These are phyloP conservation scores for Mionectes macconnelli DNA, from an alignment of 2,113 vertebrate genomes.

Conservation along the genomic window DNA sequence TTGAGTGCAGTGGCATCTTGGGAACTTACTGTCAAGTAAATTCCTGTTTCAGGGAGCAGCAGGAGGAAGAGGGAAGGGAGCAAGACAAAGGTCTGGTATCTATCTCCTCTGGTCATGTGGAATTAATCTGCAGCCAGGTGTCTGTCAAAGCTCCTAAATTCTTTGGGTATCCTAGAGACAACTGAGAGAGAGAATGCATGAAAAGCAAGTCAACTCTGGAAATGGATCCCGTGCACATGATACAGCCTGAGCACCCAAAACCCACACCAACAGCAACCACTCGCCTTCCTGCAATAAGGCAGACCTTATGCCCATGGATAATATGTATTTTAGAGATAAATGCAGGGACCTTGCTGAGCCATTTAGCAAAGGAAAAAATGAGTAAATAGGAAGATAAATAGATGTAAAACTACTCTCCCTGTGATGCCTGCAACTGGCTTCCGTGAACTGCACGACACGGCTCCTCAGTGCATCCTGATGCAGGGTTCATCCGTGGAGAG, in stretches of 20 bases:
- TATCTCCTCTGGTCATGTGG: neutral
- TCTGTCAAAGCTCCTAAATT: neutral
- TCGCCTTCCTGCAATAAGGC: neutral
- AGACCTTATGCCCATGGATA: neutral
- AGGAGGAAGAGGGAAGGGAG: neutral
- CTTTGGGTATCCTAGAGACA: neutral
- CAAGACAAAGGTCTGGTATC: neutral
- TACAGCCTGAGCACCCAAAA: neutral
- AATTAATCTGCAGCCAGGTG: neutral
- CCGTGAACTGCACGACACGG: accelerated
- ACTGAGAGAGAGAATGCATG: neutral
- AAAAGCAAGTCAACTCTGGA: neutral
- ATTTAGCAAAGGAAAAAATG: neutral
- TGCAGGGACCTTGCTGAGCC: neutral
- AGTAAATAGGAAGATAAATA: neutral
- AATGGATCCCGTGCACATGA: neutral
- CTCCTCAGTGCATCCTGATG: accelerated
- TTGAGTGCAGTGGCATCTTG: neutral
- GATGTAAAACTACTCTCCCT: neutral
- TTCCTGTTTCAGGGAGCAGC: neutral
- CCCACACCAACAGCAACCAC: neutral
- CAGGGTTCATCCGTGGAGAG: neutral
- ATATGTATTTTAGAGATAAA: neutral
- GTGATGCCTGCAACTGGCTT: accelerated
- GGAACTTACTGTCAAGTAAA: neutral